A percentile compares a stretch with the other conserved stretches of the same genome.
These are phyloP conservation scores for Microctenopoma lineatum DNA, from an alignment of 2,797 vertebrate species.

Conservation along the genomic window DNA sequence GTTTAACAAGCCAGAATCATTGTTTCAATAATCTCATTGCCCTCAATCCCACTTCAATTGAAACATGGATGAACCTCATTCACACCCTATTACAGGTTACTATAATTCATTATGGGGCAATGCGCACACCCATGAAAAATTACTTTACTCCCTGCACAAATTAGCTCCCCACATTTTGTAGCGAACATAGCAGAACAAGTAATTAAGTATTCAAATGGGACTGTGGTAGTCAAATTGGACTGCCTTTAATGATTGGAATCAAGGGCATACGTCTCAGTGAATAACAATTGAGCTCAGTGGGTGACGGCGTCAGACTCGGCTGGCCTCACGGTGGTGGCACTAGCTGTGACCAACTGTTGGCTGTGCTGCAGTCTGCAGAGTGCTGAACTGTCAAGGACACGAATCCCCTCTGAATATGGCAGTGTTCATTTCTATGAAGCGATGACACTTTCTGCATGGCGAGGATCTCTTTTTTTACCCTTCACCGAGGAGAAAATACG, in stretches of 20 bases:
- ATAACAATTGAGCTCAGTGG: constrained; percentile 46
- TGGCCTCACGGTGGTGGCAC: constrained; percentile 34
- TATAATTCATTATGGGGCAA: constrained; percentile 52
- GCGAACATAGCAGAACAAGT: constrained; percentile 15
- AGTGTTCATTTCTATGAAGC: constrained; percentile 44
- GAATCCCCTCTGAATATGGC: constrained; percentile 55
- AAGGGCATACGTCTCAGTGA: constrained; percentile 54
- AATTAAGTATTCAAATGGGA: constrained; percentile 69
- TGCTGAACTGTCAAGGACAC: constrained; percentile 62
- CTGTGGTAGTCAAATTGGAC: constrained; percentile 51
- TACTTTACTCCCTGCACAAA: constrained; percentile 34
- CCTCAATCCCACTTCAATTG: constrained; percentile 45
- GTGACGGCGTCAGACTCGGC: constrained; percentile 31
- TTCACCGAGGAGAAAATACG: constrained; percentile 24
- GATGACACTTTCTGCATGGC: constrained; percentile 39
- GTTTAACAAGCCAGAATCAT: constrained; percentile 18
- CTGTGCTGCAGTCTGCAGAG: constrained; percentile 48
- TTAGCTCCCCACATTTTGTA: constrained; percentile 41
- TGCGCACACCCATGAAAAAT: constrained; percentile 25
- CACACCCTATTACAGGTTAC: constrained; percentile 47
- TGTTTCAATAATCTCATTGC: constrained; percentile 43
- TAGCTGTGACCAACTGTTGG: constrained; percentile 57
- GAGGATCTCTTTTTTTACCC: neutral
- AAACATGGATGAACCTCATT: constrained; percentile 36
- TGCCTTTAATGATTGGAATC: constrained; percentile 65